Conservation (phyloP, 1,140 invertebrate genomes). For the Drosophila ficusphila region DNA sequence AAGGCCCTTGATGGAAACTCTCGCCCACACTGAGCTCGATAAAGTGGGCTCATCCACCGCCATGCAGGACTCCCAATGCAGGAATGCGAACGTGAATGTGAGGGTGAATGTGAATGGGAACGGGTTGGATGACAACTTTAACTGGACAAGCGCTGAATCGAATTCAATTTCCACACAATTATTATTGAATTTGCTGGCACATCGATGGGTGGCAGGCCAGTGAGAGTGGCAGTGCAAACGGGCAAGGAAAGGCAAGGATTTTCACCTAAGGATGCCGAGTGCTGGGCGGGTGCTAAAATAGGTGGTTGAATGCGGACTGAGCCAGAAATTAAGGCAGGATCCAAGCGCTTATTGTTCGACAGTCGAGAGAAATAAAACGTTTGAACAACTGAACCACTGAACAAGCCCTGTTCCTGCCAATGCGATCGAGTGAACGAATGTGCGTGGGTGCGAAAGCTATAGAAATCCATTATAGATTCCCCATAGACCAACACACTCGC, state of each 20-base stretch:
- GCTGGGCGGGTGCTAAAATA: not conserved
- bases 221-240: not conserved
- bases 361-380: constrained; percentile 47
- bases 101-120: not conserved
- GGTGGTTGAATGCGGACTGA: not conserved
- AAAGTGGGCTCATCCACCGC: not conserved
- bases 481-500: constrained; percentile 42
- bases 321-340: constrained; percentile 37
- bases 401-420: not conserved
- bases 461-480: constrained; percentile 73
- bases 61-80: not conserved
- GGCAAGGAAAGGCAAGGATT: constrained; percentile 20
- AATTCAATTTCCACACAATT: constrained; percentile 77
- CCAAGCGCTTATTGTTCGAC: constrained; percentile 34
- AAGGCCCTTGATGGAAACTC: not conserved
- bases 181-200: constrained; percentile 51
- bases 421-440: not conserved
- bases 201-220: not conserved
- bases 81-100: too few relatives aligned
- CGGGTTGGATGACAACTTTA: constrained; percentile 4
- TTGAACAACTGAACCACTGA: constrained; percentile 18
- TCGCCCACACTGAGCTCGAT: not conserved
- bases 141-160: constrained; percentile 25
- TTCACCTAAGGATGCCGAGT: constrained; percentile 10
- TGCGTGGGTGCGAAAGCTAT: constrained; percentile 17